phyloP scores from a whole-genome alignment of 2,113 vertebrate genomes.

The Elgaria multicarinata region DNA sequence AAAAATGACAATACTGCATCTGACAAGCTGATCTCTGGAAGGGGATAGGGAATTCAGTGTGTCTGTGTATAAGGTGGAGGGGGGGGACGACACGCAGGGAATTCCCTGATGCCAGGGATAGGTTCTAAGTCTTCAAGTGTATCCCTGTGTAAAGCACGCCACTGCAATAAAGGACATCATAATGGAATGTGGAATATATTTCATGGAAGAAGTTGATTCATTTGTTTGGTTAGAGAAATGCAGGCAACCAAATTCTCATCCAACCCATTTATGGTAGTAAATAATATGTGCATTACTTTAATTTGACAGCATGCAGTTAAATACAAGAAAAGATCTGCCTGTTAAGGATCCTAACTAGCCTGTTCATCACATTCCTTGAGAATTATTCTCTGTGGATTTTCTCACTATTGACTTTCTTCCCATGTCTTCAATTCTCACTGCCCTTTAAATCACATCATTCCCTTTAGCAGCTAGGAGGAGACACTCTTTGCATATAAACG shows the following conservation, averaged over 20 bases:
- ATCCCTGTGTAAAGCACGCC: not conserved
- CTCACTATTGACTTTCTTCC: not conserved
- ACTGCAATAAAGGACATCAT: not conserved
- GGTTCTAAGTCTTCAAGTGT: not conserved
- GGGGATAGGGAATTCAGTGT: too few species aligned
- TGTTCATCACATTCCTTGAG: not conserved
- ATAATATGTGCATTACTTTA: slow-evolving; percentile 18
- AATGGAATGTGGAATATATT: not conserved
- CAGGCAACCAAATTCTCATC: slow-evolving; percentile 40
- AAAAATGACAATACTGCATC: not conserved
- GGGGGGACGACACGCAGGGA: not conserved
- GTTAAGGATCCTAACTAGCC: rapidly evolving
- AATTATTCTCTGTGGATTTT: slow-evolving; percentile 8
- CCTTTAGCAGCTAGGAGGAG: slow-evolving; percentile 8
- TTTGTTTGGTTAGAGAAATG: slow-evolving; percentile 42
- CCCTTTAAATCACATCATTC: not conserved
- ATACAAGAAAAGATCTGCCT: not conserved
- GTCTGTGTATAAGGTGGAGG: too few species aligned
- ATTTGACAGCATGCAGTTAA: not conserved
- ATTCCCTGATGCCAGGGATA: not conserved
- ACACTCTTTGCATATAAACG: not conserved
- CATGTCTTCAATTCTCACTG: not conserved
- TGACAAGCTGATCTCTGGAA: not conserved
- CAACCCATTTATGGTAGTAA: slow-evolving; percentile 36
- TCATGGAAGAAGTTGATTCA: slow-evolving; percentile 27